phyloP scores from a whole-genome alignment of 2,113 vertebrate genomes.

The Polyodon spathula region DNA sequence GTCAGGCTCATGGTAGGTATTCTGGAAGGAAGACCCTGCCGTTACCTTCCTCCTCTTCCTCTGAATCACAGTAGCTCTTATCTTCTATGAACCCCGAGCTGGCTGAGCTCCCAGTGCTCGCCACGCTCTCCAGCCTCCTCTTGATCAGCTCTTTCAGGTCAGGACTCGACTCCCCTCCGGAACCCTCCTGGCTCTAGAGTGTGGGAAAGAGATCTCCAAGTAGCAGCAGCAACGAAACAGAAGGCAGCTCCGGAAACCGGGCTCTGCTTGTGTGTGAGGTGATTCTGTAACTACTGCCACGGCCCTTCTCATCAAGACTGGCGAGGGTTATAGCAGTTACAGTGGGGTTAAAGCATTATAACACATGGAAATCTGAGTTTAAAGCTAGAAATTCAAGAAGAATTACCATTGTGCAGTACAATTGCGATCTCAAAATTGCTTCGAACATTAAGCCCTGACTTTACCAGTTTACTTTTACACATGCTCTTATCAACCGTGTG shows the following conservation, averaged over 20 bases:
- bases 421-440: too few relatives aligned
- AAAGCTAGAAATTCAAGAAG: too few relatives aligned
- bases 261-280: too few relatives aligned
- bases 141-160: slow-evolving; percentile 81
- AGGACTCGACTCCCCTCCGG: slow-evolving; percentile 61
- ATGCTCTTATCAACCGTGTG: too few relatives aligned
- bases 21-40: slow-evolving; percentile 36
- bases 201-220: slow-evolving; percentile 4
- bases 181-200: slow-evolving; percentile 58
- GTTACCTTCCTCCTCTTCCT: slow-evolving; percentile 90
- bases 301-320: too few relatives aligned
- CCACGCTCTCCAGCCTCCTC: slow-evolving; percentile 80
- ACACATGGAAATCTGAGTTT: too few relatives aligned
- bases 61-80: slow-evolving; percentile 88
- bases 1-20: slow-evolving; percentile 1
- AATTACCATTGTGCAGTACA: too few relatives aligned
- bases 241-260: background rate
- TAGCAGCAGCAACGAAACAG: background rate
- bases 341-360: too few relatives aligned
- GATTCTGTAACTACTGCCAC: too few relatives aligned
- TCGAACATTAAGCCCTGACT: too few relatives aligned
- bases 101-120: slow-evolving; percentile 84
- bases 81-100: slow-evolving; percentile 92
- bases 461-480: too few relatives aligned
- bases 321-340: too few relatives aligned